Percentiles rank a stretch among this genome's conserved stretches.
phyloP scores from a whole-genome alignment of 2,113 vertebrate genomes.

The Spilogale gracilis region DNA sequence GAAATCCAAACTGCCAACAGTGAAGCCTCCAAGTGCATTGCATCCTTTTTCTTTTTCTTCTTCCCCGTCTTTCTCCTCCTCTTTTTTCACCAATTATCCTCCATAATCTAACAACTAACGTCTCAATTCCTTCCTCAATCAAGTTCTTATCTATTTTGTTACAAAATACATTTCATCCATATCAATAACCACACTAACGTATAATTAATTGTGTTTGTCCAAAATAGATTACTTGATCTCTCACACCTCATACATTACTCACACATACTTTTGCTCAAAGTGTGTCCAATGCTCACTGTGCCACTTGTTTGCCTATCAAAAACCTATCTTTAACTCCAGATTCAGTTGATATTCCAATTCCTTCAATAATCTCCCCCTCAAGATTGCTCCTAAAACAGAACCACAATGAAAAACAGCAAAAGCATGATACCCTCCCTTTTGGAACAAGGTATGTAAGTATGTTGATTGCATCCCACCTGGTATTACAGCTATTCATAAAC shows the following conservation, averaged over 20 bases:
- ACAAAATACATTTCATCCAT: neutral
- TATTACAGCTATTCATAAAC: neutral
- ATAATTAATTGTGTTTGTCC: neutral
- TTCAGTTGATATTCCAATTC: neutral
- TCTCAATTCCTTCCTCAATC: neutral
- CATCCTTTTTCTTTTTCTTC: neutral
- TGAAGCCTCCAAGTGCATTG: neutral
- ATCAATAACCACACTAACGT: neutral
- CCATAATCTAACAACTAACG: neutral
- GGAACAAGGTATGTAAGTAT: neutral
- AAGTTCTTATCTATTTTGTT: neutral
- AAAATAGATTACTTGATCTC: neutral
- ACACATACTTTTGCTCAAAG: neutral
- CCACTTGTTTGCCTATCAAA: neutral
- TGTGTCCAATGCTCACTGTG: neutral
- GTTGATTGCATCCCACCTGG: neutral
- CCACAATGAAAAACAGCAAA: neutral
- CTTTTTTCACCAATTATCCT: neutral
- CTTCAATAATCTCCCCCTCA: neutral
- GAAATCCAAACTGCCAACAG: neutral
- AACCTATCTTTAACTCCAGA: neutral
- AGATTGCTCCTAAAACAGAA: neutral
- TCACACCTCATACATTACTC: neutral
- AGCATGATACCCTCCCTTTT: neutral
- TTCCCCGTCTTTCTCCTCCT: neutral